phyloP scores from a whole-genome alignment of 2,113 vertebrate genomes.

The Semnopithecus entellus region DNA sequence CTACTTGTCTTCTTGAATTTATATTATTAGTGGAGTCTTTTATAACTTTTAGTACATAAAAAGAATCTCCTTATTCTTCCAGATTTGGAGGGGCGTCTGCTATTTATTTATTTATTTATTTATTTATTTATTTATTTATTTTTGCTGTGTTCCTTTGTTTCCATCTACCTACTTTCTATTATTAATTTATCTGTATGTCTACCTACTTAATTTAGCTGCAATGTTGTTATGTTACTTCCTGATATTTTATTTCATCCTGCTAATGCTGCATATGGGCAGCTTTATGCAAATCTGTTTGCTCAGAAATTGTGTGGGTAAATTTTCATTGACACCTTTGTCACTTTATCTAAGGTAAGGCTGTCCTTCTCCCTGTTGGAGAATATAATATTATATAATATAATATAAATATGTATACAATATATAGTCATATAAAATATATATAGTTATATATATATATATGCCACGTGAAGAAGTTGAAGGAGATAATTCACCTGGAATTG shows the following conservation, averaged over 20 bases:
- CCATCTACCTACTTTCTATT: background rate
- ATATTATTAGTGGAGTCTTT: background rate
- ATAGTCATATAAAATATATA: too few relatives aligned
- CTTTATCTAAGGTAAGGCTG: background rate
- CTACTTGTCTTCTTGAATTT: slow-evolving; percentile 1
- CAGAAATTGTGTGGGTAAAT: slow-evolving; percentile 26
- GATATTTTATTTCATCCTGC: background rate
- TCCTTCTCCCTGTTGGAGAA: background rate
- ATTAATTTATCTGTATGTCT: background rate
- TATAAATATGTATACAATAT: too few relatives aligned
- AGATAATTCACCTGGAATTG: background rate
- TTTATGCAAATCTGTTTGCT: slow-evolving; percentile 20
- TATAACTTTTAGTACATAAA: background rate
- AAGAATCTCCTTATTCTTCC: background rate
- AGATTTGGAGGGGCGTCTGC: background rate
- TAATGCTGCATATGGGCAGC: slow-evolving; percentile 7
- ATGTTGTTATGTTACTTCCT: background rate
- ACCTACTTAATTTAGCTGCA: background rate
- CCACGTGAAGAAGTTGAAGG: background rate
- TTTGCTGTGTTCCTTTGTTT: slow-evolving; percentile 14
- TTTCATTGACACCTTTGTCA: background rate
- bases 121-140: background rate
- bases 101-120: background rate
- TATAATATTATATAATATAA: too few relatives aligned
- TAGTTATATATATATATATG: background rate